Evolutionary conservation across 2,113 vertebrate species (phyloP).

Genomic region (Gallinago media): DNA sequence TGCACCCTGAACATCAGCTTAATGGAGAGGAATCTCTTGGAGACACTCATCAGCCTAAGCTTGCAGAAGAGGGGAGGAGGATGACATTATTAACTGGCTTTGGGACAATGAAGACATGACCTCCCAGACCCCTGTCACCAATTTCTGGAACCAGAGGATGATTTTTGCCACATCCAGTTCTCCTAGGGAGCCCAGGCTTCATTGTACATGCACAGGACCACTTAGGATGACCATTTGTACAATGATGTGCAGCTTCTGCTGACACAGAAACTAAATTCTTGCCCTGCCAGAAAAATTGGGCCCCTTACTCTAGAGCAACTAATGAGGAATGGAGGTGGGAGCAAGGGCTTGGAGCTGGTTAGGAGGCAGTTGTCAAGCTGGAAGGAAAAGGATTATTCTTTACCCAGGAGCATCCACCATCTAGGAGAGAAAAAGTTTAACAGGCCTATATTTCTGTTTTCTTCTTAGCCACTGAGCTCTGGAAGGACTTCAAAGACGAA

Average conservation of each 20-base stretch:
- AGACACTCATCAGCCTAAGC: neutral
- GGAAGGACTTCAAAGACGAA: neutral
- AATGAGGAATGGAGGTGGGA: neutral
- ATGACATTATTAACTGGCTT: neutral
- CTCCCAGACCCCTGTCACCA: neutral
- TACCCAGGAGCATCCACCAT: neutral
- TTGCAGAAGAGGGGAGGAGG: fast-evolving
- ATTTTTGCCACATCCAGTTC: neutral
- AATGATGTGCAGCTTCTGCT: neutral
- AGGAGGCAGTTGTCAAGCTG: neutral
- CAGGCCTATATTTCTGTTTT: neutral
- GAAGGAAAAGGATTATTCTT: neutral
- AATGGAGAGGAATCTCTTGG: neutral
- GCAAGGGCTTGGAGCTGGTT: neutral
- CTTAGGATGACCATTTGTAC: neutral
- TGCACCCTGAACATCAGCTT: neutral
- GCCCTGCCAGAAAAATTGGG: neutral
- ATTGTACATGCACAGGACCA: neutral
- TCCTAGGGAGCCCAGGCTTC: neutral
- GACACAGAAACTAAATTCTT: neutral
- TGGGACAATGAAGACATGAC: neutral
- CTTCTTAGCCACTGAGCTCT: neutral
- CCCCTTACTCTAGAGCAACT: neutral
- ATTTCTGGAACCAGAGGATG: neutral
- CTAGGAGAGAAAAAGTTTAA: neutral